A percentile compares a stretch with the other conserved stretches of the same genome.
phyloP scores from a whole-genome alignment of 2,888 invertebrate genomes.

The Caenorhabditis plicata region DNA sequence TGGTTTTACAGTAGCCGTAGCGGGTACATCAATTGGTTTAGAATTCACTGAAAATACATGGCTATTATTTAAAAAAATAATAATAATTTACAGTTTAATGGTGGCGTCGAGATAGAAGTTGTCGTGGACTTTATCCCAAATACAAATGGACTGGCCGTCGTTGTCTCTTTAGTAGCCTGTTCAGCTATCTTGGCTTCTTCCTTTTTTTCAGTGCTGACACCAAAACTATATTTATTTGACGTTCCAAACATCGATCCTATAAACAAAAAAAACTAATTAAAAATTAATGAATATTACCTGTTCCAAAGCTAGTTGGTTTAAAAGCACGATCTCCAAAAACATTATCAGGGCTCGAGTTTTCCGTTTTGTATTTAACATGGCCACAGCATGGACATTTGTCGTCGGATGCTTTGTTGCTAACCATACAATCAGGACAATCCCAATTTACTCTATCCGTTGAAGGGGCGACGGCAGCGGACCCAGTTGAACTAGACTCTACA shows the following conservation, averaged over 20 bases:
- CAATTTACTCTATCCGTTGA: constrained; percentile 17
- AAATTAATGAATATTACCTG: too few relatives aligned
- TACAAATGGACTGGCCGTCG: not conserved
- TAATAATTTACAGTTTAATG: too few relatives aligned
- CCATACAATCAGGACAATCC: constrained; percentile 27
- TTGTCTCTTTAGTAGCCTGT: not conserved
- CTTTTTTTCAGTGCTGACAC: not conserved
- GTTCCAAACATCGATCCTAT: not conserved
- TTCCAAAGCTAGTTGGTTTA: constrained; percentile 21
- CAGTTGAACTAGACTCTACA: not conserved
- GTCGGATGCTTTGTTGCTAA: constrained; percentile 19
- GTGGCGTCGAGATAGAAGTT: too few relatives aligned
- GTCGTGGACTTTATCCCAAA: too few relatives aligned
- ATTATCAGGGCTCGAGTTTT: constrained; percentile 4
- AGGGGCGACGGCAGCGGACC: not conserved
- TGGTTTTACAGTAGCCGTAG: too few relatives aligned
- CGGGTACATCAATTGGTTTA: too few relatives aligned
- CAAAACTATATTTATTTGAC: constrained; percentile 7
- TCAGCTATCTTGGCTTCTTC: not conserved
- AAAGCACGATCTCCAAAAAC: constrained; percentile 28
- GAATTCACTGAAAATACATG: too few relatives aligned
- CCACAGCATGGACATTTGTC: constrained; percentile 24
- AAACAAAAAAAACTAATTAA: too few relatives aligned
- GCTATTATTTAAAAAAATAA: too few relatives aligned
- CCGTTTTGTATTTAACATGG: constrained; percentile 12